Evolutionary conservation across 2,888 invertebrate genomes (phyloP).

Genomic region (Drosophila lacicola): DNA sequence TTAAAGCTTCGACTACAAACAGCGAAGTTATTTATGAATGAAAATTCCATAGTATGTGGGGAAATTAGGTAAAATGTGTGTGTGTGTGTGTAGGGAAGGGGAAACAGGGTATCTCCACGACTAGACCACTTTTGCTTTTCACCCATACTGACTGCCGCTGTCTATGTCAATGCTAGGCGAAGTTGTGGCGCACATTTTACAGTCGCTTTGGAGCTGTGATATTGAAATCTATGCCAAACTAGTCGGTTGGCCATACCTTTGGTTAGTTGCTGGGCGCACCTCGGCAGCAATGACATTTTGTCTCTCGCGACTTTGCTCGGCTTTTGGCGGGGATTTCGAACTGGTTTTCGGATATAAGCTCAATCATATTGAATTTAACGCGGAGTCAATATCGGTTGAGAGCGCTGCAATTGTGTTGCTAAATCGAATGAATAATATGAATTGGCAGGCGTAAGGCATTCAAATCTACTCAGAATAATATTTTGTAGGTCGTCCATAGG

Average conservation of each 20-base stretch:
- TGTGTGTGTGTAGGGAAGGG: not conserved
- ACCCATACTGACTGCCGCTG: too few relatives aligned
- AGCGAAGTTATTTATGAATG: too few relatives aligned
- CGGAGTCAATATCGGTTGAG: slow-evolving; percentile 56
- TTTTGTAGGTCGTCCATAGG: too few relatives aligned
- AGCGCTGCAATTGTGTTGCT: slow-evolving; percentile 2
- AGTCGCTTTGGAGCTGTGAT: not conserved
- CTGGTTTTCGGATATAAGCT: slow-evolving; percentile 43
- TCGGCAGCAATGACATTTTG: slow-evolving; percentile 35
- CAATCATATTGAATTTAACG: slow-evolving; percentile 21
- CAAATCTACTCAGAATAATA: too few relatives aligned
- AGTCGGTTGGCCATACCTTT: slow-evolving; percentile 19
- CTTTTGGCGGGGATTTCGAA: slow-evolving; percentile 40
- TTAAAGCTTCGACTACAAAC: too few relatives aligned
- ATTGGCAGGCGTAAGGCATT: not conserved
- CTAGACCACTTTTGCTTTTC: too few relatives aligned
- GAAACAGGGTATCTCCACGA: not conserved
- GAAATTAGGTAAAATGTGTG: too few relatives aligned
- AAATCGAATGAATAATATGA: not conserved
- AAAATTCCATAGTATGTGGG: too few relatives aligned
- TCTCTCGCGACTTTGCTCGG: slow-evolving; percentile 18
- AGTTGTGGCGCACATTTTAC: too few relatives aligned
- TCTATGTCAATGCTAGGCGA: too few relatives aligned
- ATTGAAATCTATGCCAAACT: not conserved
- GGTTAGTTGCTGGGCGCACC: slow-evolving; percentile 18